These are phyloP conservation scores for Folsomia candida DNA, from an alignment of 2,888 invertebrate species.

Conservation along the genomic window DNA sequence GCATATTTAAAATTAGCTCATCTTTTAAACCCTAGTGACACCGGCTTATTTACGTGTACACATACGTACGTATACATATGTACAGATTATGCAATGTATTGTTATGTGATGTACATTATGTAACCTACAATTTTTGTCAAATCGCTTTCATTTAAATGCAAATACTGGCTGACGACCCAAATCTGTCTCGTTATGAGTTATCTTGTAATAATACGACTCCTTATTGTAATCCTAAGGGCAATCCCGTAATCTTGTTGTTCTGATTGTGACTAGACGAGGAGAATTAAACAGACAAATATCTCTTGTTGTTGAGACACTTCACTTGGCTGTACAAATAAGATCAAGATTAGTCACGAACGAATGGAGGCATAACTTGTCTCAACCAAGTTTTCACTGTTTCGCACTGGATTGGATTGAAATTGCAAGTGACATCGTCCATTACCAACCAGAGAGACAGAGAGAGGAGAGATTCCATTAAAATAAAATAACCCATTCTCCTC, in stretches of 20 bases:
- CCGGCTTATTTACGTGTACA: no score
- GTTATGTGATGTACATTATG: no score
- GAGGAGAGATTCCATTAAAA: background rate
- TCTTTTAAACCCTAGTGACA: no score
- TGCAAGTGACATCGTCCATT: constrained; percentile 3
- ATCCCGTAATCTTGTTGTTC: no score
- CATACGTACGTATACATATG: no score
- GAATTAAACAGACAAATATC: background rate
- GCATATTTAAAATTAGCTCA: no score
- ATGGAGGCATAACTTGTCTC: background rate
- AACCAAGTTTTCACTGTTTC: background rate
- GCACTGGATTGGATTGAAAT: background rate
- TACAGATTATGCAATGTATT: no score
- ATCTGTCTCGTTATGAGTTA: background rate
- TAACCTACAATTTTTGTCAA: no score
- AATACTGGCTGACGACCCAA: background rate
- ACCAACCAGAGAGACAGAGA: background rate
- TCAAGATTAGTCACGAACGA: constrained; percentile 4
- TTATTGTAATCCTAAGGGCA: no score
- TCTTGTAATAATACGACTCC: no score
- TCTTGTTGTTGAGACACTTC: background rate
- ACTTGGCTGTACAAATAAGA: background rate
- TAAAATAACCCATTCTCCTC: constrained; percentile 1
- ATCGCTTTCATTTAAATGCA: no score
- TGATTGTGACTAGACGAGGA: background rate